Percentiles rank a stretch among this genome's conserved stretches.
Evolutionary conservation across 2,888 invertebrate species (phyloP).

Genomic region (Autographa gamma): DNA sequence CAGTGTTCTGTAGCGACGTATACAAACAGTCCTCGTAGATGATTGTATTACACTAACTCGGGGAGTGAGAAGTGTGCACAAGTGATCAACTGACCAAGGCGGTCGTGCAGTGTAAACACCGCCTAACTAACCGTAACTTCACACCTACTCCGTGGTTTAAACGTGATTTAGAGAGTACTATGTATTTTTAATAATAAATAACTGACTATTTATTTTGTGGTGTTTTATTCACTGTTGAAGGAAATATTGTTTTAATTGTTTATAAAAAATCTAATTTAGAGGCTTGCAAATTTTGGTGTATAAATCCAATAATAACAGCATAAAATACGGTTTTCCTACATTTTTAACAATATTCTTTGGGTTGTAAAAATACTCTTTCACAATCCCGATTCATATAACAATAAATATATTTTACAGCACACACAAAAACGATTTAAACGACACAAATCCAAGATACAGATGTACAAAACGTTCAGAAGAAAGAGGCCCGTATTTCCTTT

Average conservation of each 20-base stretch:
- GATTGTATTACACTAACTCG: constrained; percentile 75
- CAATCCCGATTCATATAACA: neutral
- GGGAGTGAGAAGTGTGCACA: constrained; percentile 75
- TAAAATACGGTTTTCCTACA: neutral
- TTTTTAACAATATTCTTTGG: neutral
- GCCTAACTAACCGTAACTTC: constrained; percentile 82
- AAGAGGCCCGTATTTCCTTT: constrained; percentile 83
- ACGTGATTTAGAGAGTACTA: constrained; percentile 34
- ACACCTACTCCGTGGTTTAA: constrained; percentile 53
- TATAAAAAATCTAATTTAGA: no score
- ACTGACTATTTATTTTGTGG: neutral
- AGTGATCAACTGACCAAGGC: constrained; percentile 79
- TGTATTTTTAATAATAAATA: constrained; percentile 13
- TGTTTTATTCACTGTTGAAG: neutral
- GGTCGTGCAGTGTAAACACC: constrained; percentile 71
- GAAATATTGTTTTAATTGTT: no score
- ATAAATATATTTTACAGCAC: constrained; percentile 20
- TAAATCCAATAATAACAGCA: no score
- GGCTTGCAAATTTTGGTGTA: no score
- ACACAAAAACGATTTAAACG: constrained; percentile 44
- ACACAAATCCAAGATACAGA: constrained; percentile 43
- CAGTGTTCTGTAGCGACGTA: constrained; percentile 35
- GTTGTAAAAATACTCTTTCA: no score
- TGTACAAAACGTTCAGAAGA: constrained; percentile 72
- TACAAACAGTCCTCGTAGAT: constrained; percentile 53